phyloP scores from a whole-genome alignment of 2,797 vertebrate species.

The Sebastes steindachneri region DNA sequence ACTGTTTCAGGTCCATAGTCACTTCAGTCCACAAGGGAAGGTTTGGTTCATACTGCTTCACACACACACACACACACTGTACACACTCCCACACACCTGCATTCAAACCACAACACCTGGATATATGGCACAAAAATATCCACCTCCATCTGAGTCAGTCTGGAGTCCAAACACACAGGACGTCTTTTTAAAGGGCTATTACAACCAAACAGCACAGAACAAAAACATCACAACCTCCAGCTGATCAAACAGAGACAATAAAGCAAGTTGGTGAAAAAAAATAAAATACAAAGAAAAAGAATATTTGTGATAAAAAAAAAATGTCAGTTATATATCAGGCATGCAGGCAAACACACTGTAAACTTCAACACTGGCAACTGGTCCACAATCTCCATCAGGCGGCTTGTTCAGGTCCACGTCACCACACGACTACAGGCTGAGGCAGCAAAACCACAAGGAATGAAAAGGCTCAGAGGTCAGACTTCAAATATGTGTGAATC shows the following conservation, averaged over 20 bases:
- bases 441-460: constrained; percentile 37
- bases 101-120: constrained; percentile 32
- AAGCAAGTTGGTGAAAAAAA: constrained; percentile 29
- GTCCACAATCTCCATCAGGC: constrained; percentile 71
- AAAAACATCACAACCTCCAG: constrained; percentile 17
- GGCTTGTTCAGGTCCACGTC: constrained; percentile 65
- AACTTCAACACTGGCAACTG: constrained; percentile 71
- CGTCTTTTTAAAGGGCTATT: constrained; percentile 26
- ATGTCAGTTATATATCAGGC: constrained; percentile 77
- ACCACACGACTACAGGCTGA: constrained; percentile 65
- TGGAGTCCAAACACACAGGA: constrained; percentile 4
- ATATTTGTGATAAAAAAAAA: constrained; percentile 3
- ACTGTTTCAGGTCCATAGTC: constrained; percentile 47
- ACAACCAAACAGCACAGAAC: constrained; percentile 23
- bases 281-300: constrained; percentile 43
- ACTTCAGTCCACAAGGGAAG: constrained; percentile 25
- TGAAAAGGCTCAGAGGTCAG: constrained; percentile 66
- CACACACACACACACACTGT: background rate
- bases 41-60: constrained; percentile 22
- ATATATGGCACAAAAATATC: constrained; percentile 55
- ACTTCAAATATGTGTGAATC: constrained; percentile 17
- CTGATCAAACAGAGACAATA: background rate
- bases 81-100: constrained; percentile 10
- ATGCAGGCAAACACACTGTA: constrained; percentile 87
- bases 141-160: constrained; percentile 12